Evolutionary conservation across 2,797 vertebrate species (phyloP).

Genomic region (Chaetodon trifasciatus): DNA sequence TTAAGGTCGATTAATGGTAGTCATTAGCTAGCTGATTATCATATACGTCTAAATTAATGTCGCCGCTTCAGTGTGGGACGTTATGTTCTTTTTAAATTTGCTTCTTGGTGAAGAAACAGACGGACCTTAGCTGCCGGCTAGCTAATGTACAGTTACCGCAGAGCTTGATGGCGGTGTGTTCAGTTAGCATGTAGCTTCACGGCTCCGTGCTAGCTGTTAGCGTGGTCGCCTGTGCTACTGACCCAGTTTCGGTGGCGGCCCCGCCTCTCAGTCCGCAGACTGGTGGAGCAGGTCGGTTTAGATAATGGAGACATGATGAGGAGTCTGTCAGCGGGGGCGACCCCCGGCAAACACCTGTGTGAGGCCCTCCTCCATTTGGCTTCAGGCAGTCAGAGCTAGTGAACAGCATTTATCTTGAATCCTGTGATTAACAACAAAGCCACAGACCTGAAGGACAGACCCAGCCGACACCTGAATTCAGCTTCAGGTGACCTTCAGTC

Average conservation of each 20-base stretch:
- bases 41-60: neutral
- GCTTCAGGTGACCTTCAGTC: no score
- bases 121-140: neutral
- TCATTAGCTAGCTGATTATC: no score
- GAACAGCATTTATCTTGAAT: no score
- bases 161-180: neutral
- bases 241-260: constrained; percentile 26
- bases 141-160: neutral
- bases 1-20: no score
- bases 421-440: no score
- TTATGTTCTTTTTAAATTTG: no score
- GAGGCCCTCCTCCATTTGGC: no score
- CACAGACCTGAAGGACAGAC: no score
- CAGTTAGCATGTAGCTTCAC: neutral
- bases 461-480: no score
- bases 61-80: rapidly evolving
- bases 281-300: neutral
- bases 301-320: neutral
- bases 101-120: neutral
- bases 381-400: no score
- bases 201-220: neutral
- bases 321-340: neutral
- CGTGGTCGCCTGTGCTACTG: constrained; percentile 8
- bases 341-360: no score
- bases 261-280: neutral